Base-by-base conservation (phyloP, 2,113 vertebrate genomes). In the Nyctereutes procyonoides region DNA sequence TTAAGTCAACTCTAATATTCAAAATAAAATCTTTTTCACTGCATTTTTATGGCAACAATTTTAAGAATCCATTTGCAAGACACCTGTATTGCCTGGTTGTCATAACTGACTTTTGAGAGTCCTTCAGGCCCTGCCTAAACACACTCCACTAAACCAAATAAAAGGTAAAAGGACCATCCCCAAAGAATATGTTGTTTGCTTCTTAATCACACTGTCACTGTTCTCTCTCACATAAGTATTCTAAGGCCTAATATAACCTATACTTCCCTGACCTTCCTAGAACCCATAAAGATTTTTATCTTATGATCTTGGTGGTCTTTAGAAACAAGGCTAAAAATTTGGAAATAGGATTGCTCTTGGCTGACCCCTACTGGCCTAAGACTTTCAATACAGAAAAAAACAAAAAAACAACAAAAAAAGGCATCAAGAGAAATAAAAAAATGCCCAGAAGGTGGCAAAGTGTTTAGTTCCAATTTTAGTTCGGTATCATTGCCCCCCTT, bases 281-380 rank as follows among this genome's bases (percentile, higher is more conserved):
- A 56, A 84, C 7, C 20, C 20, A 8, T 56, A 43, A 7, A 43
- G 43, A 28, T 65, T 88, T 90, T 88, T 77, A 12, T 88, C 24
- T 93, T 81, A 69, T 7, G 35, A 62, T 76, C 28, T 28, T 93
- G 28, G n/a, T 63, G 71, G 80, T 92, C 35, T 83, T 14, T 63
- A 14, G 2, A 92, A 95, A 60, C 32, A 43, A 93, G 24, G 87
- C n/a, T 69, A 19, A 93, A 90, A 62, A 60, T 88, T 43, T 89
- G 81, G 48, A 74, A 65, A 9, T n/a, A 51, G 2, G 58, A n/a
- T 80, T 96, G 71, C 83, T 96, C 86, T 96, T 81, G 82, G 63
- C 93, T 97, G 96, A 95, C 90, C 87, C 90, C 96, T 98, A 81
- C 88, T 96, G 96, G 92, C 5, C 58, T 32, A 93, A 58, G 28